Evolutionary conservation across 1,140 invertebrate genomes (phyloP).

Genomic region (Heliothis virescens): DNA sequence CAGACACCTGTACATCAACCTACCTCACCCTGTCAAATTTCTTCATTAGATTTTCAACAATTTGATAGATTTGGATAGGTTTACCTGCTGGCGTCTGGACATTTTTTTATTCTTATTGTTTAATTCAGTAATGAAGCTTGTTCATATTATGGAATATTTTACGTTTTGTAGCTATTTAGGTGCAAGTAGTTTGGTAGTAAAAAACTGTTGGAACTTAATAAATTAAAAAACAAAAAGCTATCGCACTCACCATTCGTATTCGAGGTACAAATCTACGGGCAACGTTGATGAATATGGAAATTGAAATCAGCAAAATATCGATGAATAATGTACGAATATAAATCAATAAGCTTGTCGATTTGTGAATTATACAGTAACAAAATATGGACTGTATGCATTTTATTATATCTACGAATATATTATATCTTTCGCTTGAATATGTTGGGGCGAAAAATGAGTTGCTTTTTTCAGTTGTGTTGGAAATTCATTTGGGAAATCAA

Average conservation of each 20-base stretch:
- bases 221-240: constrained; percentile 16
- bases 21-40: too few relatives aligned
- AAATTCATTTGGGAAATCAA: too few relatives aligned
- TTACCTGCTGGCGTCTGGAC: too few relatives aligned
- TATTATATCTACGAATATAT: not conserved
- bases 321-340: constrained; percentile 32
- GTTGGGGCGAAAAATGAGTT: not conserved
- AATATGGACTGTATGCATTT: constrained; percentile 10
- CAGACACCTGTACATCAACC: too few relatives aligned
- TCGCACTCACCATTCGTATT: constrained; percentile 10
- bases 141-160: too few relatives aligned
- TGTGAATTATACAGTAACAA: constrained; percentile 24
- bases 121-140: too few relatives aligned
- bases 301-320: constrained; percentile 23
- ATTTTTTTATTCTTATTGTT: too few relatives aligned
- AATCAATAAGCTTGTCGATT: constrained; percentile 2
- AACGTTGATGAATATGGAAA: constrained; percentile 26
- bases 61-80: too few relatives aligned
- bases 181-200: too few relatives aligned
- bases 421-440: not conserved
- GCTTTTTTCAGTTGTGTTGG: too few relatives aligned
- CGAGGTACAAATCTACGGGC: constrained; percentile 17
- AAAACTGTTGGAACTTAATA: not conserved
- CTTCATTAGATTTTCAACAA: too few relatives aligned
- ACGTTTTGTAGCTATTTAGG: too few relatives aligned